These are phyloP conservation scores for Penaeus indicus DNA, from an alignment of 1,140 invertebrate species.

Conservation along the genomic window DNA sequence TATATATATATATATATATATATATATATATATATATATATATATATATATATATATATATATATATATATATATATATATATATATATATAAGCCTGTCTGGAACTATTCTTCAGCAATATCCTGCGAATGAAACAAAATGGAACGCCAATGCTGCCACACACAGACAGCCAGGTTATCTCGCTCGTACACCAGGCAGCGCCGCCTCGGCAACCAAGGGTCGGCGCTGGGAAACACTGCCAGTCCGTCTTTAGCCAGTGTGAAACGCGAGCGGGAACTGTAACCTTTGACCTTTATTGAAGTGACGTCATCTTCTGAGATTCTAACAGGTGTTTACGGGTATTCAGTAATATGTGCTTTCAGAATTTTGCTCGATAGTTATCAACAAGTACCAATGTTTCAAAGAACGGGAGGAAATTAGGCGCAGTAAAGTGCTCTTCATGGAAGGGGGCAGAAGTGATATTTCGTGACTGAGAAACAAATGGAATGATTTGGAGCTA, in stretches of 20 bases:
- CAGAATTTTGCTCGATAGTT: neutral
- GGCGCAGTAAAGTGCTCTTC: neutral
- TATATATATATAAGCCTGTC: neutral
- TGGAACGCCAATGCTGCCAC: too few relatives aligned
- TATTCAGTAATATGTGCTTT: slow-evolving; percentile 6
- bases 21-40: neutral
- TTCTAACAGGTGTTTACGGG: slow-evolving; percentile 50
- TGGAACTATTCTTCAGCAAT: neutral
- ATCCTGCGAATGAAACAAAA: neutral
- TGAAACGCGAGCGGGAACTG: slow-evolving; percentile 37
- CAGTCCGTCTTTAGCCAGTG: slow-evolving; percentile 49
- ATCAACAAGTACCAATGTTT: neutral
- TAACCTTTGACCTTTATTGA: slow-evolving; percentile 34
- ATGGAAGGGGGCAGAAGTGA: too few relatives aligned
- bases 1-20: neutral
- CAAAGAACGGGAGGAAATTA: neutral
- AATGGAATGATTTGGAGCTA: too few relatives aligned
- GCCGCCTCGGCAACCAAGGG: slow-evolving; percentile 34
- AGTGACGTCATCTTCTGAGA: slow-evolving; percentile 41
- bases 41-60: slow-evolving; percentile 5
- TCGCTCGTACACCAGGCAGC: slow-evolving; percentile 33
- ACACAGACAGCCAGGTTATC: neutral
- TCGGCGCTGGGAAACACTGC: slow-evolving; percentile 26
- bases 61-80: slow-evolving; percentile 13
- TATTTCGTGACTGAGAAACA: too few relatives aligned